Evolutionary conservation across 2,113 vertebrate species (phyloP).

Genomic region (Callionymus lyra): DNA sequence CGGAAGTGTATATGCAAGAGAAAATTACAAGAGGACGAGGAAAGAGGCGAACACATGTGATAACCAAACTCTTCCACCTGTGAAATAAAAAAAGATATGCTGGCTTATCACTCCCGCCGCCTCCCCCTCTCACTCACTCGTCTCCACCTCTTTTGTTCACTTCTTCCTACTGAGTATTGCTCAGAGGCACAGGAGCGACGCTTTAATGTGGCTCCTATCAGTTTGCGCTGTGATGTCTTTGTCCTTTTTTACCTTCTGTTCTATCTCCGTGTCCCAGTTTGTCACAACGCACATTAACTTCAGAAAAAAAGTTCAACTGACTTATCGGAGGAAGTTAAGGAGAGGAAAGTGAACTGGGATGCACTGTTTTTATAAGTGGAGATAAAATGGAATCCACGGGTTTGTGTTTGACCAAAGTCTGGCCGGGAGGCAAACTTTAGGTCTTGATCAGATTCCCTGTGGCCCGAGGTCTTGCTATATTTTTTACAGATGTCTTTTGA

Average conservation of each 20-base stretch:
- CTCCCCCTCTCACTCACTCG: conserved; percentile 16
- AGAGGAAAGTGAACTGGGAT: conserved; percentile 2
- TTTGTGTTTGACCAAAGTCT: too few relatives aligned
- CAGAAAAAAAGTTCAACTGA: conserved; percentile 35
- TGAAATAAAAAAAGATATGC: conserved; percentile 46
- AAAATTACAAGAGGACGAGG: conserved; percentile 9
- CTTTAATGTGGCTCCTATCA: conserved; percentile 47
- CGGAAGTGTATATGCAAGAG: background rate
- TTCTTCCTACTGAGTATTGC: conserved; percentile 30
- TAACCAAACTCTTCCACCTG: conserved; percentile 40
- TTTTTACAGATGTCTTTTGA: too few relatives aligned
- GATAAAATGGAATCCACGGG: too few relatives aligned
- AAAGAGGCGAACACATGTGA: conserved; percentile 16
- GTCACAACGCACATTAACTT: conserved; percentile 35
- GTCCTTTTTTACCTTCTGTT: conserved; percentile 35
- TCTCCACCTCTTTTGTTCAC: conserved; percentile 36
- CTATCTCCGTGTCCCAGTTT: conserved; percentile 40
- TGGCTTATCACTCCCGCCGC: conserved; percentile 36
- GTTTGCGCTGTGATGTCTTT: conserved; percentile 44
- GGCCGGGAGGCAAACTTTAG: too few relatives aligned
- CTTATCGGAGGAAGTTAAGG: conserved; percentile 35
- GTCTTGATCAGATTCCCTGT: too few relatives aligned
- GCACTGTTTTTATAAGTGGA: background rate
- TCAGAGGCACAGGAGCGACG: conserved; percentile 28
- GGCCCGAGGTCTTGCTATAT: too few relatives aligned